Evolutionary conservation across 2,113 vertebrate species (phyloP).

Genomic region (Tamias sibiricus): DNA sequence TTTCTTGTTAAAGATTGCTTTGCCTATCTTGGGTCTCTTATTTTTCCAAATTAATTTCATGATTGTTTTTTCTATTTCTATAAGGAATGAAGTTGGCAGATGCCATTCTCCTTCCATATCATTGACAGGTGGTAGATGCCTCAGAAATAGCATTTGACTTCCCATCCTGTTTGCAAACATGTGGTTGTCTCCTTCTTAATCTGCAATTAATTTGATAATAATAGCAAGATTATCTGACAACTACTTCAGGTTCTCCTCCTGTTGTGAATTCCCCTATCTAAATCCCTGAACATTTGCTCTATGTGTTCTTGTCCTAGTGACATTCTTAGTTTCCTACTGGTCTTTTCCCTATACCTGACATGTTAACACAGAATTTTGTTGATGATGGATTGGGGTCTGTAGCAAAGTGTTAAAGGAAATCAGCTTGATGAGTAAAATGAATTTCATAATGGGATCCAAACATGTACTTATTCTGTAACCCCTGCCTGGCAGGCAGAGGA

Average conservation of each 20-base stretch:
- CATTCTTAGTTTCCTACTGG: neutral
- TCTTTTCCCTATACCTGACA: neutral
- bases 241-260: neutral
- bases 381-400: neutral
- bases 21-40: too few relatives aligned
- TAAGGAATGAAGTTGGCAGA: too few relatives aligned
- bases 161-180: neutral
- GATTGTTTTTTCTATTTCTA: too few relatives aligned
- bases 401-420: neutral
- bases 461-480: accelerated
- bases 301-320: neutral
- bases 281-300: neutral
- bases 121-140: neutral
- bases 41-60: too few relatives aligned
- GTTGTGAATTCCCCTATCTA: neutral
- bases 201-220: neutral
- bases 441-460: neutral
- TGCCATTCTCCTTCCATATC: neutral
- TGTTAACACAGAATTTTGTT: neutral
- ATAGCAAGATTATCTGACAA: neutral
- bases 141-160: neutral
- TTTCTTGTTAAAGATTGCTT: too few relatives aligned
- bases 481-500: accelerated
- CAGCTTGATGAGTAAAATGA: neutral
- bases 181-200: neutral